Conservation (phyloP, 2,113 vertebrate genomes). For the Sceloporus tristichus region DNA sequence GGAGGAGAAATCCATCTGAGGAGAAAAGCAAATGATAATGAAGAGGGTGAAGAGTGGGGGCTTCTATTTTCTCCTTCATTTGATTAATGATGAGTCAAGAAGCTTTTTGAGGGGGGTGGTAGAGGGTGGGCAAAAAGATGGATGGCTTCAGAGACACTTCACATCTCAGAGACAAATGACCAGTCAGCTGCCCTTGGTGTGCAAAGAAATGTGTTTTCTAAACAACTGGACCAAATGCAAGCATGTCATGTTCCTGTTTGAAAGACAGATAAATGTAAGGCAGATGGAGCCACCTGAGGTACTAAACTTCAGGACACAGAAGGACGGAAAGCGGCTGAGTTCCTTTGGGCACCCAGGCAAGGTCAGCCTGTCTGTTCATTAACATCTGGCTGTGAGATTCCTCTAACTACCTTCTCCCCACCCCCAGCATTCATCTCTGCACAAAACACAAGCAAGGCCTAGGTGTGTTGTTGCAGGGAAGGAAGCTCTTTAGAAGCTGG, state of each 20-base stretch:
- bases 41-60: slow-evolving; percentile 38
- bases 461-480: slow-evolving; percentile 23
- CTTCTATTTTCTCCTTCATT: slow-evolving; percentile 67
- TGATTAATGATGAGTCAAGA: slow-evolving; percentile 69
- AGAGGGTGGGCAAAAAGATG: slow-evolving; percentile 75
- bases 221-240: slow-evolving; percentile 68
- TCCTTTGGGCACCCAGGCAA: slow-evolving; percentile 66
- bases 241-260: slow-evolving; percentile 69
- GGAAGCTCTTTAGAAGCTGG: slow-evolving; percentile 62
- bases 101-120: slow-evolving; percentile 37
- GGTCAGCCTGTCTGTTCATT: slow-evolving; percentile 73
- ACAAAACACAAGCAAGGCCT: slow-evolving; percentile 52
- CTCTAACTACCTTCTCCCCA: slow-evolving; percentile 57
- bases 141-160: slow-evolving; percentile 81
- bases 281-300: slow-evolving; percentile 68
- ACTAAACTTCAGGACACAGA: slow-evolving; percentile 63
- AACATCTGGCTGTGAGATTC: slow-evolving; percentile 79
- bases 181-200: slow-evolving; percentile 81
- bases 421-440: slow-evolving; percentile 71
- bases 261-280: slow-evolving; percentile 75
- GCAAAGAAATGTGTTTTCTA: slow-evolving; percentile 82
- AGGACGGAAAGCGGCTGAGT: slow-evolving; percentile 76
- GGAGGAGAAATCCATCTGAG: slow-evolving; percentile 26
- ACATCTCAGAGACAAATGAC: slow-evolving; percentile 82
- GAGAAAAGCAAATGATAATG: slow-evolving; percentile 50